phyloP scores from a whole-genome alignment of 2,797 vertebrate species.

The Phalanger gymnotis region DNA sequence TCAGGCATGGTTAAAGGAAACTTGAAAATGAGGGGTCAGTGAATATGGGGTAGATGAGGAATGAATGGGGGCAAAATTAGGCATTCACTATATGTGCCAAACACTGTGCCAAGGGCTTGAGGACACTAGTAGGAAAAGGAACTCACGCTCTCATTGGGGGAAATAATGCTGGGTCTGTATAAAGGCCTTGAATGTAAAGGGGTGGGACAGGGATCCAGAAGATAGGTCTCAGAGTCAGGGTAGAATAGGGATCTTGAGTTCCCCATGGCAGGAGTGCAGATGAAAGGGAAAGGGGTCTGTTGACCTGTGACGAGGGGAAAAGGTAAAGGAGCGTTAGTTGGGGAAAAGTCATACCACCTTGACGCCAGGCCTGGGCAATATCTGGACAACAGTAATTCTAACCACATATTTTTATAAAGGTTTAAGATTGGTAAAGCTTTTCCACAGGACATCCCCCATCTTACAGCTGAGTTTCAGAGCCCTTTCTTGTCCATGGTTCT shows the following conservation, averaged over 20 bases:
- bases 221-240: background rate
- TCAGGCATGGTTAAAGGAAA: background rate
- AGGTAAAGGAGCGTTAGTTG: background rate
- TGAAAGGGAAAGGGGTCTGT: background rate
- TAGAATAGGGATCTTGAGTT: background rate
- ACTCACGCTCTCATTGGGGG: background rate
- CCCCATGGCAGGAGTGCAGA: background rate
- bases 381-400: no score
- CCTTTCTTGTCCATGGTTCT: no score
- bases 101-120: background rate
- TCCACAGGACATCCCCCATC: no score
- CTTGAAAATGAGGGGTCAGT: background rate
- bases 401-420: no score
- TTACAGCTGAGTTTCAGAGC: no score
- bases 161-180: background rate
- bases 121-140: background rate
- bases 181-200: background rate
- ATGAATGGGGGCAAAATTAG: background rate
- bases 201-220: no score
- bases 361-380: no score
- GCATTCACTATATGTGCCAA: no score
- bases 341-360: background rate
- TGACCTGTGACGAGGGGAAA: background rate
- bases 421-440: no score
- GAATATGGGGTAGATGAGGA: background rate